phyloP scores from a whole-genome alignment of 2,113 vertebrate genomes.

The Chionis minor region DNA sequence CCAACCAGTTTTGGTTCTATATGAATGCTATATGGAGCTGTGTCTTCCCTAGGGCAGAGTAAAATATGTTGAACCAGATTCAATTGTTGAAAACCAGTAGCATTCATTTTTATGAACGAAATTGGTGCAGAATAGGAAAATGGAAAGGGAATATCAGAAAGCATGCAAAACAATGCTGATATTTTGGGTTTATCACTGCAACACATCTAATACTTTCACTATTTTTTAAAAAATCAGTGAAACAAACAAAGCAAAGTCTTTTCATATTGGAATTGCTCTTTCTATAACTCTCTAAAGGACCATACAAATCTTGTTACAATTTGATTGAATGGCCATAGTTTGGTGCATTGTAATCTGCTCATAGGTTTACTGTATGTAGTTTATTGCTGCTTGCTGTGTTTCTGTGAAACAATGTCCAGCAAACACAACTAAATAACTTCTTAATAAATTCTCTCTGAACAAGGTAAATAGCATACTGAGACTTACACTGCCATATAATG shows the following conservation, averaged over 20 bases:
- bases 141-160: slow-evolving; percentile 24
- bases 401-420: neutral
- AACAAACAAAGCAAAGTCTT: neutral
- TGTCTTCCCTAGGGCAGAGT: neutral
- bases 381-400: neutral
- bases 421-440: neutral
- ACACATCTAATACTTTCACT: neutral
- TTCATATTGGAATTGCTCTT: neutral
- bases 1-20: neutral
- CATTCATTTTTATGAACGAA: slow-evolving; percentile 39
- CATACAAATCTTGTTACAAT: neutral
- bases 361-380: neutral
- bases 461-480: neutral
- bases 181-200: neutral
- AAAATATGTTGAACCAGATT: neutral
- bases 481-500: neutral
- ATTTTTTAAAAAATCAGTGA: neutral
- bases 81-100: neutral
- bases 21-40: neutral
- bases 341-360: neutral
- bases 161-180: neutral
- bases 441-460: slow-evolving; percentile 15
- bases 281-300: neutral
- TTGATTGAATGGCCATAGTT: slow-evolving; percentile 41
- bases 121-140: slow-evolving; percentile 31